phyloP scores from a whole-genome alignment of 2,888 invertebrate species.

The Sclerodermus sp. region DNA sequence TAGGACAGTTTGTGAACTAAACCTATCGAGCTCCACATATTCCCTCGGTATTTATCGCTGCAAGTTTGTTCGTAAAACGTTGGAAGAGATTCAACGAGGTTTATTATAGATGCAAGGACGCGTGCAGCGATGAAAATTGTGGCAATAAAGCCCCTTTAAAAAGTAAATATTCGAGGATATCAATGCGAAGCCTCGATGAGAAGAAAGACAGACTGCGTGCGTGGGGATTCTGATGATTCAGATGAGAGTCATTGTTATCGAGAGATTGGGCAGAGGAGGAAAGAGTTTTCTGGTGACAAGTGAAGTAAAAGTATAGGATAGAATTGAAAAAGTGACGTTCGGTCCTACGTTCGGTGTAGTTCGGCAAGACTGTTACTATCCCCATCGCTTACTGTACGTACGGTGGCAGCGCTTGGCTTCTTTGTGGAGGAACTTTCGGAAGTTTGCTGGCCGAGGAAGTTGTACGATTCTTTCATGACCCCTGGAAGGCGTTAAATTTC shows the following conservation, averaged over 20 bases:
- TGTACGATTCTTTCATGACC: slow-evolving; percentile 38
- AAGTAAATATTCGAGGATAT: no score
- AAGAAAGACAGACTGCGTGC: not conserved
- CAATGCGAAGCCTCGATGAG: not conserved
- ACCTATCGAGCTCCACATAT: no score
- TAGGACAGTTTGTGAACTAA: no score
- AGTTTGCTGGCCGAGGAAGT: slow-evolving; percentile 20
- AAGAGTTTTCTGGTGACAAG: not conserved
- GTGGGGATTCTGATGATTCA: not conserved
- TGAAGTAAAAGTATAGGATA: slow-evolving; percentile 4
- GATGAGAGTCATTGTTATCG: not conserved
- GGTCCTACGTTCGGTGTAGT: not conserved
- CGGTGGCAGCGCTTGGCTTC: not conserved
- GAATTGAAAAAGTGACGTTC: not conserved
- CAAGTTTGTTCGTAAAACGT: no score
- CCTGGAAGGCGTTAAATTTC: slow-evolving; percentile 34
- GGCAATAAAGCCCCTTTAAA: no score
- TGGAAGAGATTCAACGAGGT: no score
- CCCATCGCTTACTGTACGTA: not conserved
- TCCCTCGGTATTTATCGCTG: no score
- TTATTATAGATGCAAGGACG: no score
- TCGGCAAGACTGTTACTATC: not conserved
- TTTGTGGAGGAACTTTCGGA: not conserved
- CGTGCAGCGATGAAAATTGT: no score
- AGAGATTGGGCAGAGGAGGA: not conserved